A percentile compares a stretch with the other conserved stretches of the same genome.
These are phyloP conservation scores for Julus scanicus DNA, from an alignment of 2,888 invertebrate genomes.

Conservation along the genomic window DNA sequence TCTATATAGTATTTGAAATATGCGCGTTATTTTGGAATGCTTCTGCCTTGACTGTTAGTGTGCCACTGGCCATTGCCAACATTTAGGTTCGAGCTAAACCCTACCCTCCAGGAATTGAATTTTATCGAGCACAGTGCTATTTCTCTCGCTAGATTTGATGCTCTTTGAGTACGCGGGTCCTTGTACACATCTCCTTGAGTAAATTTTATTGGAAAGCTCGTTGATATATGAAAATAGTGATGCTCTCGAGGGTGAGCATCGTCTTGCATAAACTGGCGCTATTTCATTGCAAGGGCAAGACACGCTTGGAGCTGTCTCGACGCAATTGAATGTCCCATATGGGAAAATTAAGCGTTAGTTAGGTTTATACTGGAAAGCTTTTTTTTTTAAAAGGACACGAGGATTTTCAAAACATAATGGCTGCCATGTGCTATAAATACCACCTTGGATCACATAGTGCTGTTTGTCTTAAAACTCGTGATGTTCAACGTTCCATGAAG, in stretches of 20 bases:
- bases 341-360: conserved; percentile 33
- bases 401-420: background rate
- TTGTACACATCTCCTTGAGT: background rate
- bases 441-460: background rate
- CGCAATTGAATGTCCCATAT: background rate
- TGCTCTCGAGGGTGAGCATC: background rate
- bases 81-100: background rate
- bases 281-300: background rate
- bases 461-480: background rate
- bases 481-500: background rate
- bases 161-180: background rate
- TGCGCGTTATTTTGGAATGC: background rate
- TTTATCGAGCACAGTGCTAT: conserved; percentile 25
- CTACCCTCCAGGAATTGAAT: background rate
- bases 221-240: conserved; percentile 24
- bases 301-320: background rate
- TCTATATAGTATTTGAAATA: background rate
- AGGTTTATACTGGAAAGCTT: background rate
- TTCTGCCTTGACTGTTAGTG: background rate
- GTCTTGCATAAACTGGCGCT: conserved; percentile 33
- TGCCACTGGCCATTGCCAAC: conserved; percentile 2
- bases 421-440: background rate
- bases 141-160: conserved; percentile 26
- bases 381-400: background rate
- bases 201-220: background rate